Evolutionary conservation across 2,113 vertebrate genomes (phyloP).

Genomic region (Tyrannus savana): DNA sequence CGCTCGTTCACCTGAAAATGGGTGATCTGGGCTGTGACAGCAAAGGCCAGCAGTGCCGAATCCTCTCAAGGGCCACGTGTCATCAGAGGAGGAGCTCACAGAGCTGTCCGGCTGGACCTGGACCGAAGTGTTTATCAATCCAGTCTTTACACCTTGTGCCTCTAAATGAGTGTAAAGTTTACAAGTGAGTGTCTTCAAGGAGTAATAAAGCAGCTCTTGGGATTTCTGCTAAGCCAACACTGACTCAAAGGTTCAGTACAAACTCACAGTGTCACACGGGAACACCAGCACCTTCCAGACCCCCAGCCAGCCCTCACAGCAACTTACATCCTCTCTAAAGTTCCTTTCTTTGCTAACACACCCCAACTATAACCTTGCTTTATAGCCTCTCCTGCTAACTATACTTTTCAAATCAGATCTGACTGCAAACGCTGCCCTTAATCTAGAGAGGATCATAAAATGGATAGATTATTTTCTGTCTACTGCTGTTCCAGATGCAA

Average conservation of each 20-base stretch:
- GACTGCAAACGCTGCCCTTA: neutral
- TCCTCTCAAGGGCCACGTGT: neutral
- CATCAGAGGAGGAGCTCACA: neutral
- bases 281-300: neutral
- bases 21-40: neutral
- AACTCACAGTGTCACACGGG: neutral
- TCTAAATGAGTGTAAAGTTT: neutral
- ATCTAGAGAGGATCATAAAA: neutral
- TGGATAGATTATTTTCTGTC: neutral
- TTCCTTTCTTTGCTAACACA: neutral
- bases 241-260: neutral
- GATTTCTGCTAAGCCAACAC: neutral
- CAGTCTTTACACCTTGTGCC: neutral
- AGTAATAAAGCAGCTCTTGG: neutral
- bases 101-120: neutral
- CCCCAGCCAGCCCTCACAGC: neutral
- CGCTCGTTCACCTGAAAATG: accelerated
- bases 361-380: neutral
- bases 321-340: neutral
- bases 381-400: neutral
- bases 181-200: neutral
- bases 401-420: neutral
- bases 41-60: neutral
- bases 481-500: neutral
- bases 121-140: neutral